These are phyloP conservation scores for Sebastiscus albofasciatus DNA, from an alignment of 2,797 vertebrate genomes.

Conservation along the genomic window DNA sequence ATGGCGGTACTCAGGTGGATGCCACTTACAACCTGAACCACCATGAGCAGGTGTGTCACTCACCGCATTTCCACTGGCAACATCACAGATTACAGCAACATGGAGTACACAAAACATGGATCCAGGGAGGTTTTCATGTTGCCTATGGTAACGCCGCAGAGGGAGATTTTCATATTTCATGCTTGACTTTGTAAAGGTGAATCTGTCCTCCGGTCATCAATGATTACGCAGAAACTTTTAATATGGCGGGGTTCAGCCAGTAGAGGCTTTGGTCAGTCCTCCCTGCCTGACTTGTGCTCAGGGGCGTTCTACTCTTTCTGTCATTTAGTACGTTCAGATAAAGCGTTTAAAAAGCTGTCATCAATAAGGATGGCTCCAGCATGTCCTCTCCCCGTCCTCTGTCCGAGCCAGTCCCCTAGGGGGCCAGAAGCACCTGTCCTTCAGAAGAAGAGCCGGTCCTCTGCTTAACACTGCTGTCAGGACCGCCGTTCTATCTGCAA, in stretches of 20 bases:
- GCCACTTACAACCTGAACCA: neutral
- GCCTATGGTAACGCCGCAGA: neutral
- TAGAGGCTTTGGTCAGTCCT: neutral
- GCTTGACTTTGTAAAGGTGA: constrained; percentile 44
- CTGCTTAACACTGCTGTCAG: constrained; percentile 59
- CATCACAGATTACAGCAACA: constrained; percentile 6
- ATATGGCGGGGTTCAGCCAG: constrained; percentile 8
- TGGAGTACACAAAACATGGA: constrained; percentile 6
- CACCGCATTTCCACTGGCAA: constrained; percentile 16
- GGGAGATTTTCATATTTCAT: constrained; percentile 12
- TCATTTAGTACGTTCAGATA: constrained; percentile 19
- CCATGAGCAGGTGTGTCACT: neutral
- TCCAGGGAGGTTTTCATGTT: constrained; percentile 2
- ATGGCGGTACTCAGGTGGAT: neutral
- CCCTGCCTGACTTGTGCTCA: neutral
- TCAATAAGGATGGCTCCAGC: constrained; percentile 19
- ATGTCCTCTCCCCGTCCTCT: constrained; percentile 46
- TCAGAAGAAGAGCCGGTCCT: constrained; percentile 53
- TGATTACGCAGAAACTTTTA: constrained; percentile 21
- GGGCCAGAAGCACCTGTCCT: constrained; percentile 59
- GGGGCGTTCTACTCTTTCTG: neutral
- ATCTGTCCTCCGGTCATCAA: constrained; percentile 13
- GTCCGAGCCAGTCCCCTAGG: constrained; percentile 21
- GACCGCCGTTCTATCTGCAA: constrained; percentile 31
- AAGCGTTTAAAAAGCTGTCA: constrained; percentile 49